A percentile compares a stretch with the other conserved stretches of the same genome.
These are phyloP conservation scores for Aulostomus chinensis DNA, from an alignment of 2,797 vertebrate species.

Conservation along the genomic window DNA sequence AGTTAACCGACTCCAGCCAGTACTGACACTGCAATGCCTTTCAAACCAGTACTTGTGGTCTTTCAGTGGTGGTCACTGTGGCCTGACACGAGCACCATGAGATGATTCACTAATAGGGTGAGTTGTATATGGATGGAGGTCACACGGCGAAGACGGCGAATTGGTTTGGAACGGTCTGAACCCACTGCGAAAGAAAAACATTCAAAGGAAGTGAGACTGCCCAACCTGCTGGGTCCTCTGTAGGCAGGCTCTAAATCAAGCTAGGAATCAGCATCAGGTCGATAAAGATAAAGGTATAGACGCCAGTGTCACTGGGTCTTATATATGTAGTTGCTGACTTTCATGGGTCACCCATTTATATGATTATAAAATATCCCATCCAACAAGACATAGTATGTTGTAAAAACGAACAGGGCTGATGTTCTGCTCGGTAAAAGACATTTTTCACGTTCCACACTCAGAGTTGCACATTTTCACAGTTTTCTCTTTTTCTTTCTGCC, in stretches of 20 bases:
- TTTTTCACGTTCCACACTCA: no score
- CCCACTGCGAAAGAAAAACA: neutral
- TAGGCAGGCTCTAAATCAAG: constrained; percentile 11
- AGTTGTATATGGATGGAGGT: constrained; percentile 41
- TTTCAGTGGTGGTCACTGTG: constrained; percentile 7
- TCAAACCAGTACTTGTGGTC: constrained; percentile 23
- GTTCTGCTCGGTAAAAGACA: no score
- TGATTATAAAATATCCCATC: no score
- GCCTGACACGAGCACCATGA: constrained; percentile 11
- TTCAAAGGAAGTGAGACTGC: no score
- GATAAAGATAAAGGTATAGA: neutral
- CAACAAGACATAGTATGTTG: no score
- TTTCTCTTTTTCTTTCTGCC: no score
- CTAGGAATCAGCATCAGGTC: neutral
- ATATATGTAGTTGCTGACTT: constrained; percentile 1
- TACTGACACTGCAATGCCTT: constrained; percentile 17
- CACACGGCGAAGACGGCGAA: constrained; percentile 9
- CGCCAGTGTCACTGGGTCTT: constrained; percentile 3
- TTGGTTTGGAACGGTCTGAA: constrained; percentile 11
- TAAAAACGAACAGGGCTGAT: no score
- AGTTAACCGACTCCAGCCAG: constrained; percentile 35
- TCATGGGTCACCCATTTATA: neutral
- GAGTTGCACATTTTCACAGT: no score
- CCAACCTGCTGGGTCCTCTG: no score
- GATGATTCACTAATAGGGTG: constrained; percentile 30